phyloP scores from a whole-genome alignment of 2,113 vertebrate genomes.

The Mus musculus region DNA sequence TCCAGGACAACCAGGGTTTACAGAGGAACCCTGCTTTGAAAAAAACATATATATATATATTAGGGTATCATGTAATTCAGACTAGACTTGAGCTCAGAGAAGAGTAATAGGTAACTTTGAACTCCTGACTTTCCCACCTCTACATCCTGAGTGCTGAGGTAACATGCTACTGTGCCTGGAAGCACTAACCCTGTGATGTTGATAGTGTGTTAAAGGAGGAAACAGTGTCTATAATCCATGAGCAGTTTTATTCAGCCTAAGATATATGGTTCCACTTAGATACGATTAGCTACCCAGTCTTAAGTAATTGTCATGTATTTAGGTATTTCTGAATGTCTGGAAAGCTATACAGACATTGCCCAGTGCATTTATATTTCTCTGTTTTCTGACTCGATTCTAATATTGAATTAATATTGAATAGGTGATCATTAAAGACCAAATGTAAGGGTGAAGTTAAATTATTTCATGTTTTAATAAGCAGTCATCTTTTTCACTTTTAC shows the following conservation, averaged over 20 bases:
- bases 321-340: conserved; percentile 42
- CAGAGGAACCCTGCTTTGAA: too few species aligned
- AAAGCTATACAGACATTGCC: background rate
- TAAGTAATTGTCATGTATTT: background rate
- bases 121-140: background rate
- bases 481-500: conserved; percentile 40
- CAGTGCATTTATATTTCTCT: background rate
- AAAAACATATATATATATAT: too few species aligned
- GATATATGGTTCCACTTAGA: background rate
- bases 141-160: background rate
- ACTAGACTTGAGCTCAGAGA: background rate
- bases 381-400: conserved; percentile 27
- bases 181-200: background rate
- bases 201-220: background rate
- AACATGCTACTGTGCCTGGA: background rate
- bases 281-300: background rate
- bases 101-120: background rate
- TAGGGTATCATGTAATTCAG: background rate
- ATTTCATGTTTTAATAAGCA: conserved; percentile 57
- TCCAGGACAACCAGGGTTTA: too few species aligned
- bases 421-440: conserved; percentile 51
- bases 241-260: conserved; percentile 5
- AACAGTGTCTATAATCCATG: background rate
- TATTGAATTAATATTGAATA: conserved; percentile 56
- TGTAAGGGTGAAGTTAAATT: conserved; percentile 45